A percentile compares a stretch with the other conserved stretches of the same genome.
Conservation (phyloP, 2,113 vertebrate genomes). For the Natator depressus region DNA sequence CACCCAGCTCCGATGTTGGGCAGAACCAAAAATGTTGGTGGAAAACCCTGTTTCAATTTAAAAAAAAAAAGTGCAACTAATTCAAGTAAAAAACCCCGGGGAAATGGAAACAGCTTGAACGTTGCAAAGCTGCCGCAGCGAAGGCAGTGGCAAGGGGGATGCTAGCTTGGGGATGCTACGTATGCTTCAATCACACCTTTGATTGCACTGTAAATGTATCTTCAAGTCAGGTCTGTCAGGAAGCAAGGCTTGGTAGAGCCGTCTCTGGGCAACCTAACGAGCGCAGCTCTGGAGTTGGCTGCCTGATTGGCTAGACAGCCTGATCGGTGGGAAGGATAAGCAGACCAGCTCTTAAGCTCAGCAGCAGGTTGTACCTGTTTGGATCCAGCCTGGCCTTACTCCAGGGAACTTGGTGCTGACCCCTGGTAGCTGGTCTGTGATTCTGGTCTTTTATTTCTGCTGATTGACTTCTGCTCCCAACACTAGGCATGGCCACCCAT, state of each 20-base stretch:
- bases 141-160: too few species aligned
- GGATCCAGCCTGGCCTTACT: too few species aligned
- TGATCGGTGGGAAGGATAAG: background rate
- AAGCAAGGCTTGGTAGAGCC: background rate
- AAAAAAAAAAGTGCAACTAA: too few species aligned
- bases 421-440: background rate
- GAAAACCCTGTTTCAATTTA: too few species aligned
- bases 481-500: too few species aligned
- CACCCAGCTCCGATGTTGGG: too few species aligned
- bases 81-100: too few species aligned
- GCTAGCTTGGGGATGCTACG: background rate
- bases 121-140: too few species aligned
- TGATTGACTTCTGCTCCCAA: background rate
- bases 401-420: background rate
- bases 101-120: too few species aligned
- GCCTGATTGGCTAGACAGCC: background rate
- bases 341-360: background rate
- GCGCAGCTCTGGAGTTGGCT: background rate
- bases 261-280: too few species aligned
- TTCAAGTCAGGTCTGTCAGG: background rate
- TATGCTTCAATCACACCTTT: too few species aligned
- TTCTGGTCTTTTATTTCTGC: background rate
- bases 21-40: too few species aligned
- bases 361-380: background rate
- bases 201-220: fast-evolving